These are phyloP conservation scores for Theristicus caerulescens DNA, from an alignment of 2,113 vertebrate genomes.

Conservation along the genomic window DNA sequence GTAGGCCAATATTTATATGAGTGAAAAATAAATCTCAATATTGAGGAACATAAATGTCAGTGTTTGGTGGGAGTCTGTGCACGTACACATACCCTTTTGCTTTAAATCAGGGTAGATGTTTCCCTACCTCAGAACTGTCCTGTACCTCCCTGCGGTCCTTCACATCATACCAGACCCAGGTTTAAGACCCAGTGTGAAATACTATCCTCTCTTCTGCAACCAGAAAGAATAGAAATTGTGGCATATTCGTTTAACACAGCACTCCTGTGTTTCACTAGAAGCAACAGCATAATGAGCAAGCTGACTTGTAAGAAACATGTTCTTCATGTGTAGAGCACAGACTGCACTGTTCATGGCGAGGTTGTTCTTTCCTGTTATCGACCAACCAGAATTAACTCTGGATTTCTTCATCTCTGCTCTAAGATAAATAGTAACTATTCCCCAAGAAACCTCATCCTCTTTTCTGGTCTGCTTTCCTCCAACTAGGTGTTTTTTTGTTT, in stretches of 20 bases:
- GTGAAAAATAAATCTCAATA: background rate
- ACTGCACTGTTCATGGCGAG: background rate
- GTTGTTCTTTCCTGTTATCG: background rate
- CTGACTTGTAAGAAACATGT: background rate
- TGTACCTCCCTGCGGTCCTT: background rate
- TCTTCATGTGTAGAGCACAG: background rate
- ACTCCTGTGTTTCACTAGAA: background rate
- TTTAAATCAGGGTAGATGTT: background rate
- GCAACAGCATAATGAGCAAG: background rate
- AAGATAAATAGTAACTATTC: background rate
- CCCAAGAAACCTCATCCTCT: background rate
- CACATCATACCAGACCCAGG: background rate
- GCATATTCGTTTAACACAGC: background rate
- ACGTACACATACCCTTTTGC: background rate
- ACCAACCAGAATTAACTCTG: background rate
- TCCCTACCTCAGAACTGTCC: background rate
- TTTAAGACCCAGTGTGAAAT: background rate
- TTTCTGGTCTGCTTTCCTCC: background rate
- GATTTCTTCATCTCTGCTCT: background rate
- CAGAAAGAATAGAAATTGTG: background rate
- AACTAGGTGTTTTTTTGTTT: background rate
- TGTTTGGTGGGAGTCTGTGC: background rate
- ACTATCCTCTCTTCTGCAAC: background rate
- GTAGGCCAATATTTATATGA: constrained; percentile 34
- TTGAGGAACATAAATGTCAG: constrained; percentile 15